Percentiles rank a stretch among this genome's conserved stretches.
These are phyloP conservation scores for Halichoeres trimaculatus DNA, from an alignment of 2,113 vertebrate species.

Conservation along the genomic window DNA sequence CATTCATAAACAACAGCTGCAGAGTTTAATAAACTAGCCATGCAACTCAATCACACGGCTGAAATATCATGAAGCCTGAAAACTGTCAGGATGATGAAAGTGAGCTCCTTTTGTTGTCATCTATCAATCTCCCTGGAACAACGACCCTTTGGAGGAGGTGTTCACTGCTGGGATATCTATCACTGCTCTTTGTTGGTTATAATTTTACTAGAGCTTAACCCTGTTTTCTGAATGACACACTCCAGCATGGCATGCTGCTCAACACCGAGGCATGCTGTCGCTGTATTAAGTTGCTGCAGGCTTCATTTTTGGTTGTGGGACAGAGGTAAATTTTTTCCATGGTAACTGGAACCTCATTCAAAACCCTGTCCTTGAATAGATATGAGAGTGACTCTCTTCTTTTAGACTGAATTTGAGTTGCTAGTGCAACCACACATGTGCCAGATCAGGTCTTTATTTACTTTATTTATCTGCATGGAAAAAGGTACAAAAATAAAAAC, in stretches of 20 bases:
- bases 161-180: background rate
- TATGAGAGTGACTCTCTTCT: slow-evolving; percentile 59
- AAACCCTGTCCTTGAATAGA: slow-evolving; percentile 73
- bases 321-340: slow-evolving; percentile 75
- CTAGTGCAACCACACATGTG: slow-evolving; percentile 25
- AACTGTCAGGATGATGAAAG: slow-evolving; percentile 68
- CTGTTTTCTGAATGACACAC: background rate
- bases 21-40: slow-evolving; percentile 72
- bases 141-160: background rate
- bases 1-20: slow-evolving; percentile 85
- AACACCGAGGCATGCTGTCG: slow-evolving; percentile 10
- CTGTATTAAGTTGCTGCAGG: slow-evolving; percentile 56
- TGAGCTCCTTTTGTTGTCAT: slow-evolving; percentile 44
- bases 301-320: slow-evolving; percentile 67
- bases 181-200: background rate
- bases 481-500: slow-evolving; percentile 1
- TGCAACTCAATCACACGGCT: slow-evolving; percentile 68
- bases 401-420: slow-evolving; percentile 69
- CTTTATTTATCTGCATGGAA: slow-evolving; percentile 7
- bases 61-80: slow-evolving; percentile 64
- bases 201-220: background rate
- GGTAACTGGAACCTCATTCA: slow-evolving; percentile 77
- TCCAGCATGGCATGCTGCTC: background rate
- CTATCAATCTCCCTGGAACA: background rate
- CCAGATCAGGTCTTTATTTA: slow-evolving; percentile 37